phyloP scores from a whole-genome alignment of 1,140 invertebrate genomes.

The Andrena cerasifolii region DNA sequence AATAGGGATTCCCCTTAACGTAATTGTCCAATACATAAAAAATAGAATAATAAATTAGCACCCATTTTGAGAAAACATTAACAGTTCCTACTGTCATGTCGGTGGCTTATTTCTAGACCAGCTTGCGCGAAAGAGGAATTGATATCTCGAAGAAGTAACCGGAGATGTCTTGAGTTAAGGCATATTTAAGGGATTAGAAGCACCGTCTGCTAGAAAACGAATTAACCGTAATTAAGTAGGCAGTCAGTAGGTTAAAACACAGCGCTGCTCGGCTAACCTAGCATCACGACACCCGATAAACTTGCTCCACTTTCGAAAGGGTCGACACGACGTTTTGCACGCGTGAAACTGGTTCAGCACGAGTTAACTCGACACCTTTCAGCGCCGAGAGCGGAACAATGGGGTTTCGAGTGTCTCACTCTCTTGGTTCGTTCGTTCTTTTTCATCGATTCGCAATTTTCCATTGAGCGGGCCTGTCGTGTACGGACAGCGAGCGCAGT shows the following conservation, averaged over 20 bases:
- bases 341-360: slow-evolving; percentile 36
- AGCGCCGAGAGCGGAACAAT: slow-evolving; percentile 5
- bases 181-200: background rate
- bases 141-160: background rate
- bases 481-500: too few species aligned
- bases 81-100: too few species aligned
- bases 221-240: slow-evolving; percentile 27
- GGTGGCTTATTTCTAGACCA: too few species aligned
- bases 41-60: too few species aligned
- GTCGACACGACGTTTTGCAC: slow-evolving; percentile 5
- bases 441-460: background rate
- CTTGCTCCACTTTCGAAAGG: slow-evolving; percentile 68
- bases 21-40: too few species aligned
- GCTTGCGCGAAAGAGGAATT: background rate
- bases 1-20: too few species aligned
- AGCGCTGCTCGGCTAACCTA: background rate
- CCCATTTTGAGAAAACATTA: too few species aligned
- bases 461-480: too few species aligned
- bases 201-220: background rate
- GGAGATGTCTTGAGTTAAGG: background rate
- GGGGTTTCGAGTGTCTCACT: background rate
- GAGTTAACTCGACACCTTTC: slow-evolving; percentile 33
- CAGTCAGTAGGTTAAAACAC: slow-evolving; percentile 26
- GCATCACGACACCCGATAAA: slow-evolving; percentile 64
- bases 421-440: slow-evolving; percentile 1